Evolutionary conservation across 2,888 invertebrate species (phyloP), one percentile per base, ranked within the genome.

Genomic region (Ichneumon xanthorius): DNA sequence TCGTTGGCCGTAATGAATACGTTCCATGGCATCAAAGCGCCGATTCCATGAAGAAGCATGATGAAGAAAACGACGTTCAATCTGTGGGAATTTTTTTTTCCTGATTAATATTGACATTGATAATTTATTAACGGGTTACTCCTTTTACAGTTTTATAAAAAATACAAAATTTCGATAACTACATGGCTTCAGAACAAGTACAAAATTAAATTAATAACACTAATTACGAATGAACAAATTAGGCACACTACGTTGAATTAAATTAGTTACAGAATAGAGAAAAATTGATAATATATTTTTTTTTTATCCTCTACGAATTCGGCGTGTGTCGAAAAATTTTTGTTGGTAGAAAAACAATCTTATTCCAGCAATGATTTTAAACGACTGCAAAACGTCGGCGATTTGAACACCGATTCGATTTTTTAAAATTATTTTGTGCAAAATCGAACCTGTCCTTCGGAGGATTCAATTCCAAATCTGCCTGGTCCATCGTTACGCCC

Each of bases 21-120:
- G 94, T 99, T 99, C 99, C 99, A 99, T 16, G 99, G 98, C 95
- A 98, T 98, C 84, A 97, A 95, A 0, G 98, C 97, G 61, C 99
- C 99, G 88, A 99, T 96, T 9, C 99, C 99, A 94, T 99, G 99
- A 72, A 99, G 95, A 88, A 99, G 89, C 93, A 99, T 96, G 84
- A 98, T 98, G 78, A 98, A 94, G 94, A 97, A 98, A 63, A 99
- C 98, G 65, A 98, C 93, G 91, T 96, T 96, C 94, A 96, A 96
- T 94, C 95, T 95, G 91, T 22, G 92, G 53, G 53, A 26, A 58
- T 9, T 48, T 0, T 14, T 22, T 22, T 22, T 22, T 22, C 22
- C 2, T 1, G 2, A 22, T 55, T 55, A 2, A 26, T 61, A 9
- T 61, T 75, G 7, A 63, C 50, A 48, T 61, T 6, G 9, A n/a